Evolutionary conservation across 2,797 vertebrate species (phyloP).

Genomic region (Paedocypris micromegethes): DNA sequence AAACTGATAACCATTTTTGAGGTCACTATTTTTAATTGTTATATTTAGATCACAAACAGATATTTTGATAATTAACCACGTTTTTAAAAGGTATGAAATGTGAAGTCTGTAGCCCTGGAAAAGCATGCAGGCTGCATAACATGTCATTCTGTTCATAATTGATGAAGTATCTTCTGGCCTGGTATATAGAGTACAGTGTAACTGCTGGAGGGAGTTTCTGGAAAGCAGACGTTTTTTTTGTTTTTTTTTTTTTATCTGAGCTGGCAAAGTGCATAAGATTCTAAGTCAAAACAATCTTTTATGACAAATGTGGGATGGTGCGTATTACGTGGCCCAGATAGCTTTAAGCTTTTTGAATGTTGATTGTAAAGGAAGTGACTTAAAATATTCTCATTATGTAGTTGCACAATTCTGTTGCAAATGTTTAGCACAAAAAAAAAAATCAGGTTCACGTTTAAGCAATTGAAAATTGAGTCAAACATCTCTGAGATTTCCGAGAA

Average conservation of each 20-base stretch:
- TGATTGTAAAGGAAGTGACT: constrained; percentile 9
- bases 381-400: background rate
- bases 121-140: background rate
- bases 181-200: constrained; percentile 16
- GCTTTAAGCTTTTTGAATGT: constrained; percentile 1
- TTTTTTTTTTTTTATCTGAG: background rate
- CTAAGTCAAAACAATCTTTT: constrained; percentile 6
- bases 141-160: constrained; percentile 18
- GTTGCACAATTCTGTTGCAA: background rate
- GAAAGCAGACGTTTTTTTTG: background rate
- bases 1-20: too few relatives aligned
- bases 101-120: background rate
- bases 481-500: background rate
- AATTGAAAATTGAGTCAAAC: background rate
- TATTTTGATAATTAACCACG: too few relatives aligned
- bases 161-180: constrained; percentile 20
- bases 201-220: background rate
- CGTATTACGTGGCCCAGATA: background rate
- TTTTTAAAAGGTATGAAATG: background rate
- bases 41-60: too few relatives aligned
- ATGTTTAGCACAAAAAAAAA: too few relatives aligned
- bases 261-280: background rate
- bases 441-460: background rate
- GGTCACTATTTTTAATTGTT: too few relatives aligned
- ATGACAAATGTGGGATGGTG: background rate